These are phyloP conservation scores for Zootermopsis nevadensis DNA, from an alignment of 2,888 invertebrate species.

Conservation along the genomic window DNA sequence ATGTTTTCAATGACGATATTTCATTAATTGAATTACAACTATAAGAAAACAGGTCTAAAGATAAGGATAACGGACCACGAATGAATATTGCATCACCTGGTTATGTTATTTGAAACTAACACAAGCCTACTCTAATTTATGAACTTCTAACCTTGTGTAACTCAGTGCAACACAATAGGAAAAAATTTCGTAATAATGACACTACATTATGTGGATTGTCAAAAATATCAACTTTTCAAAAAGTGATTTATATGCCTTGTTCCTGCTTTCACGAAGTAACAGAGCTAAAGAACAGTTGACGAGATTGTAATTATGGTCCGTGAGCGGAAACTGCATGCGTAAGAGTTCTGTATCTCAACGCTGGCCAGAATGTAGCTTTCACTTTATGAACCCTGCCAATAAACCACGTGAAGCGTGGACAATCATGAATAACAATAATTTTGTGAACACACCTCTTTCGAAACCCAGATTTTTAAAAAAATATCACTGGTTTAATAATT, in stretches of 20 bases:
- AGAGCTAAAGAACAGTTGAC: neutral
- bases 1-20: too few relatives aligned
- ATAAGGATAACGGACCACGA: neutral
- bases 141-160: neutral
- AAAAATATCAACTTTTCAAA: neutral
- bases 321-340: conserved; percentile 3
- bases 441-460: neutral
- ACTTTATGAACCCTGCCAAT: conserved; percentile 29
- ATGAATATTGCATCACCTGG: neutral
- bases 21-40: too few relatives aligned
- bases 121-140: neutral
- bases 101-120: neutral
- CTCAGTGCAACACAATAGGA: neutral
- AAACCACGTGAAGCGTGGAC: neutral
- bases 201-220: conserved; percentile 6
- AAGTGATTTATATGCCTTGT: conserved; percentile 16
- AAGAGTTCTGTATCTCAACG: neutral
- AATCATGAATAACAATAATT: conserved; percentile 4
- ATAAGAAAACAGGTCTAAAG: too few relatives aligned
- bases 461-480: neutral
- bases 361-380: conserved; percentile 1
- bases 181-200: neutral
- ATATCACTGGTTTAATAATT: neutral
- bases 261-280: neutral
- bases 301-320: neutral